Evolutionary conservation across 1,140 invertebrate species (phyloP).

Genomic region (Heliconius melpomene): DNA sequence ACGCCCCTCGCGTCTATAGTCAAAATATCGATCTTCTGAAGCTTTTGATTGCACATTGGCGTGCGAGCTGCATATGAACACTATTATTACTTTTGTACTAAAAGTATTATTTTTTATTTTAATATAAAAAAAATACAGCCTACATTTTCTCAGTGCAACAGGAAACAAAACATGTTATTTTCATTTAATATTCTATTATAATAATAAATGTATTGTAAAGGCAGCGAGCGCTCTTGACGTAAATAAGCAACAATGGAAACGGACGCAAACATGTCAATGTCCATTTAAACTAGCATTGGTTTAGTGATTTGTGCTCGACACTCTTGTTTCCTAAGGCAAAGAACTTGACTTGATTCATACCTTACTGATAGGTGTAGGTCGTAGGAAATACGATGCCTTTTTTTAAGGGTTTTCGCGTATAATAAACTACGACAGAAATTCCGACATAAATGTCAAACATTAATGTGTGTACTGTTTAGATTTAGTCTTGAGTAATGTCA

Average conservation of each 20-base stretch:
- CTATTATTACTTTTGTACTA: neutral
- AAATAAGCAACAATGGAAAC: constrained; percentile 19
- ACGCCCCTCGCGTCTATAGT: too few relatives aligned
- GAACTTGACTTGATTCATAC: too few relatives aligned
- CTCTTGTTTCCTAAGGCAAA: neutral
- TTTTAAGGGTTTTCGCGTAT: too few relatives aligned
- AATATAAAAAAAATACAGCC: too few relatives aligned
- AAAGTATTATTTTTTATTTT: neutral
- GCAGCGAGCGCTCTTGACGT: neutral
- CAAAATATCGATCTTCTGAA: neutral
- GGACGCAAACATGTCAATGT: neutral
- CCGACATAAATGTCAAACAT: too few relatives aligned
- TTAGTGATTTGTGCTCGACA: neutral
- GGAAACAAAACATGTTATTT: neutral
- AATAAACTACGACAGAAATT: too few relatives aligned
- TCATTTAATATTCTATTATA: neutral
- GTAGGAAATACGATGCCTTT: too few relatives aligned
- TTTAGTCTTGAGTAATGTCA: too few relatives aligned
- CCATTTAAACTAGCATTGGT: neutral
- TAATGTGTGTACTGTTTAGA: too few relatives aligned
- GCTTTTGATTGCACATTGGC: neutral
- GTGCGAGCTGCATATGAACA: neutral
- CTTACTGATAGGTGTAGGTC: too few relatives aligned
- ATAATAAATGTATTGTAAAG: neutral
- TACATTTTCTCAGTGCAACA: neutral